Percentiles rank a stretch among this genome's conserved stretches.
These are phyloP conservation scores for Oligia strigilis DNA, from an alignment of 2,888 invertebrate genomes.

Conservation along the genomic window DNA sequence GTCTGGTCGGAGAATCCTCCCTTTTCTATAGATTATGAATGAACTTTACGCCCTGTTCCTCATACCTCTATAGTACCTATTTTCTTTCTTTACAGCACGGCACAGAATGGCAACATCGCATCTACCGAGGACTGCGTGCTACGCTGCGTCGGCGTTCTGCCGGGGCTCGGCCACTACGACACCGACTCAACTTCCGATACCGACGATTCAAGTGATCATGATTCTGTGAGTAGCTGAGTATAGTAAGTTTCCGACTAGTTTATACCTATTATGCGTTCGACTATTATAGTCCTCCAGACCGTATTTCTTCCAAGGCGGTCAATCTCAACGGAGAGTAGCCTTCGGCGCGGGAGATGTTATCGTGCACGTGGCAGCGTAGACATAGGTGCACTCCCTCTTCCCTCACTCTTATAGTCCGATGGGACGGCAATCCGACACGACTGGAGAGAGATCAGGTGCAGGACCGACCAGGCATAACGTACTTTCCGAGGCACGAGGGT, in stretches of 20 bases:
- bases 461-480: neutral
- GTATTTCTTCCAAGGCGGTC: no score
- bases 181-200: conserved; percentile 93
- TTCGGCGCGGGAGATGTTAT: neutral
- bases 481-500: neutral
- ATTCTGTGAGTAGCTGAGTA: conserved; percentile 71
- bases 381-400: neutral
- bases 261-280: neutral
- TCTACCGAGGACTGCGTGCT: conserved; percentile 78
- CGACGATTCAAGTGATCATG: conserved; percentile 92
- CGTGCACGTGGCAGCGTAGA: neutral
- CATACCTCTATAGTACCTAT: no score
- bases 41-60: no score
- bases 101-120: conserved; percentile 29
- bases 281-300: no score
- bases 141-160: conserved; percentile 94
- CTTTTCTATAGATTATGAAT: no score
- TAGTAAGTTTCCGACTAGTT: conserved; percentile 40
- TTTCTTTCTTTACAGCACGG: neutral
- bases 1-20: no score
- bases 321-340: neutral
- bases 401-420: neutral
- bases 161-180: conserved; percentile 95
- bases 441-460: neutral
- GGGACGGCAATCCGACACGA: neutral